Evolutionary conservation across 2,888 invertebrate species (phyloP).

Genomic region (Notodonta dromedarius): DNA sequence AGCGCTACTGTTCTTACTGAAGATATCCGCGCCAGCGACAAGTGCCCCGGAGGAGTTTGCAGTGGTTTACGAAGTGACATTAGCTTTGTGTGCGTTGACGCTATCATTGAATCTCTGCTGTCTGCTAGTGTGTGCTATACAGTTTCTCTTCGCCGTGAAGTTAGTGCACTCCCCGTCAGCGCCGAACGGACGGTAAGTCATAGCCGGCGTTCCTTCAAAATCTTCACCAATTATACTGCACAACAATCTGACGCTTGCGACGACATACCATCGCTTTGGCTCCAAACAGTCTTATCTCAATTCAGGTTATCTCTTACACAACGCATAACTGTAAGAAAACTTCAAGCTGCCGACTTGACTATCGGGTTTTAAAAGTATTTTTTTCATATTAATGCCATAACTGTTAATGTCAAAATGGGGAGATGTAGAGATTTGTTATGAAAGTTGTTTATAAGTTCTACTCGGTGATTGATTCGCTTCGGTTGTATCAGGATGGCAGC

Average conservation of each 20-base stretch:
- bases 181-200: constrained; percentile 87
- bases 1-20: constrained; percentile 92
- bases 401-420: constrained; percentile 27
- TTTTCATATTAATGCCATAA: constrained; percentile 46
- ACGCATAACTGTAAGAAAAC: constrained; percentile 69
- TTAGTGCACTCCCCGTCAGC: constrained; percentile 94
- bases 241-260: constrained; percentile 1
- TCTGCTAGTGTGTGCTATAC: constrained; percentile 95
- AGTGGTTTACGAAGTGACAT: constrained; percentile 95
- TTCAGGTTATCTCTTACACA: constrained; percentile 71
- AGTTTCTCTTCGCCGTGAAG: constrained; percentile 97
- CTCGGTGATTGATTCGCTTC: constrained; percentile 13
- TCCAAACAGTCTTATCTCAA: constrained; percentile 66
- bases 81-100: constrained; percentile 95
- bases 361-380: constrained; percentile 43
- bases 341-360: constrained; percentile 53
- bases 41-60: constrained; percentile 91
- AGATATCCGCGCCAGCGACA: constrained; percentile 89
- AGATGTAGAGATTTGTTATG: constrained; percentile 26
- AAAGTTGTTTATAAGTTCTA: constrained; percentile 19
- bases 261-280: constrained; percentile 41
- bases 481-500: constrained; percentile 27
- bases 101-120: constrained; percentile 95
- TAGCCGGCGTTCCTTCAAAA: constrained; percentile 16
- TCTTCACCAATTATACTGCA: background rate